A percentile compares a stretch with the other conserved stretches of the same genome.
phyloP scores from a whole-genome alignment of 2,888 invertebrate species.

The Pristionchus arcanus region DNA sequence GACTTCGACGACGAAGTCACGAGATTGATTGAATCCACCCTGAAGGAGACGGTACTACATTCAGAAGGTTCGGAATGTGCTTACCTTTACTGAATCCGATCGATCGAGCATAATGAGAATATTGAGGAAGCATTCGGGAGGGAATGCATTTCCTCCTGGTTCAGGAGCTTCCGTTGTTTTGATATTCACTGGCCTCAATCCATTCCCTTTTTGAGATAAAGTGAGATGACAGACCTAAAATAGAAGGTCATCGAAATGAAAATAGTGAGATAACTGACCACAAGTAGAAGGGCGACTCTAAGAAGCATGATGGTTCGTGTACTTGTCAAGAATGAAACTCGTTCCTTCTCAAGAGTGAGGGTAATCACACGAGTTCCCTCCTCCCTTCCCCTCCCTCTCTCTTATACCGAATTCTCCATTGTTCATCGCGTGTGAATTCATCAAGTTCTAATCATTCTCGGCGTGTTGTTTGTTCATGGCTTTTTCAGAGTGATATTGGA shows the following conservation, averaged over 20 bases:
- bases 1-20: slow-evolving; percentile 76
- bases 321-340: slow-evolving; percentile 40
- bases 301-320: background rate
- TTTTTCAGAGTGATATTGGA: background rate
- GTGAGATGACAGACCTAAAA: background rate
- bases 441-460: slow-evolving; percentile 49
- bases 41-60: too few species aligned
- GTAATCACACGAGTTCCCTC: slow-evolving; percentile 45
- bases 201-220: background rate
- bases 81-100: slow-evolving; percentile 59
- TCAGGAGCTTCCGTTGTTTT: slow-evolving; percentile 11
- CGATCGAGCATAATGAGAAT: slow-evolving; percentile 76
- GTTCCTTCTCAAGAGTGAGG: background rate
- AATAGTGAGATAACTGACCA: background rate
- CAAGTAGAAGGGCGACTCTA: background rate
- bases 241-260: background rate
- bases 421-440: slow-evolving; percentile 39
- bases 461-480: slow-evolving; percentile 36
- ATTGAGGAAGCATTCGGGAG: slow-evolving; percentile 76
- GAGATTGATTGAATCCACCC: slow-evolving; percentile 76
- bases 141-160: slow-evolving; percentile 62
- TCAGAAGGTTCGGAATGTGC: too few species aligned
- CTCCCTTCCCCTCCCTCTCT: slow-evolving; percentile 12
- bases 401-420: slow-evolving; percentile 48
- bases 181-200: slow-evolving; percentile 20